Evolutionary conservation across 2,797 vertebrate species (phyloP).

Genomic region (Sebastes dallii): DNA sequence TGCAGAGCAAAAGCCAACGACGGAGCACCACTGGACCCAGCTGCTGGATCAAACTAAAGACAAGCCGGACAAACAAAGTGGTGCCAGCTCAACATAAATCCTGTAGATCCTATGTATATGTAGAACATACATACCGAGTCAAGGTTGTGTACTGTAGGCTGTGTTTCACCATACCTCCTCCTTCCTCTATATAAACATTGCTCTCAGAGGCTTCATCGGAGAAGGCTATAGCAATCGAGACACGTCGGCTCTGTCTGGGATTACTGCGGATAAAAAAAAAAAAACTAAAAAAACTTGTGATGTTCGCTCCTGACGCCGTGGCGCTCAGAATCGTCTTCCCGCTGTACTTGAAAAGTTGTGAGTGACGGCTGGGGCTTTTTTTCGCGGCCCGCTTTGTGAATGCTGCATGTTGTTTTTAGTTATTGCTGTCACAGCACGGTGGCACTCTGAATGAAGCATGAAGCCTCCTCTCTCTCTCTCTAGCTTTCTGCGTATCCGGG

Average conservation of each 20-base stretch:
- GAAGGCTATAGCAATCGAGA: slow-evolving; percentile 36
- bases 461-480: slow-evolving; percentile 39
- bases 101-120: slow-evolving; percentile 61
- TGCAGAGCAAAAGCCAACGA: slow-evolving; percentile 69
- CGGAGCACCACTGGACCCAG: slow-evolving; percentile 40
- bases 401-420: slow-evolving; percentile 76
- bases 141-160: slow-evolving; percentile 63
- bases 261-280: slow-evolving; percentile 17
- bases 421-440: slow-evolving; percentile 49
- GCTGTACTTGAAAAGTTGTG: slow-evolving; percentile 73
- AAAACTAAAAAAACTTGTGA: slow-evolving; percentile 15
- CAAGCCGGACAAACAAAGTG: slow-evolving; percentile 19
- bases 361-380: slow-evolving; percentile 56
- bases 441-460: slow-evolving; percentile 70
- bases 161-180: slow-evolving; percentile 45
- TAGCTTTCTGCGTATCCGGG: slow-evolving; percentile 39
- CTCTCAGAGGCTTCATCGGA: slow-evolving; percentile 44
- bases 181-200: slow-evolving; percentile 52
- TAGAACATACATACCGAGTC: slow-evolving; percentile 51
- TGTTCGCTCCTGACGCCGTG: slow-evolving; percentile 40
- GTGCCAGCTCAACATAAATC: slow-evolving; percentile 52
- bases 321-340: slow-evolving; percentile 70
- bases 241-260: slow-evolving; percentile 41
- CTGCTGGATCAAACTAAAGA: slow-evolving; percentile 38
- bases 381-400: slow-evolving; percentile 56